phyloP scores from a whole-genome alignment of 2,888 invertebrate species.

The Penaeus monodon region DNA sequence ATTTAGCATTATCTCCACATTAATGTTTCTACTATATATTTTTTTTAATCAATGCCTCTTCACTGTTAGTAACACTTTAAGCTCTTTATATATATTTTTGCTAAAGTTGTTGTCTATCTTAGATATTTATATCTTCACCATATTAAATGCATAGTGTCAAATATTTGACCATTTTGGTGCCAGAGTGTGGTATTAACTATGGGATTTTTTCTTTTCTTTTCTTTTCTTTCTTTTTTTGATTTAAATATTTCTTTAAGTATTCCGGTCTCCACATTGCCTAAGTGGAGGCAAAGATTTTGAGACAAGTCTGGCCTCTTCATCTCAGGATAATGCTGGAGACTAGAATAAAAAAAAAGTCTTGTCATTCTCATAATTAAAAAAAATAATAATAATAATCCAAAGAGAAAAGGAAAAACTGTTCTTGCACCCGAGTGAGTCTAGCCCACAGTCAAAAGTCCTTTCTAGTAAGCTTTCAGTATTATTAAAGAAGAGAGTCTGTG shows the following conservation, averaged over 20 bases:
- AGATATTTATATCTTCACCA: neutral
- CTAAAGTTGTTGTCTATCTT: slow-evolving; percentile 19
- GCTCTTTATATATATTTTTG: slow-evolving; percentile 12
- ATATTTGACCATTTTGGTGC: slow-evolving; percentile 12
- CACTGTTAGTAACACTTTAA: slow-evolving; percentile 19
- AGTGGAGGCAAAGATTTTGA: neutral
- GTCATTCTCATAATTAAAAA: too few species aligned
- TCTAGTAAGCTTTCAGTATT: slow-evolving; percentile 31
- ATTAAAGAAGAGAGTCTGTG: slow-evolving; percentile 3
- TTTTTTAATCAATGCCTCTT: slow-evolving; percentile 34
- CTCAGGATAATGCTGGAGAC: too few species aligned
- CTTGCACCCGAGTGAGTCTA: slow-evolving; percentile 11
- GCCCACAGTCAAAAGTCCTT: slow-evolving; percentile 4
- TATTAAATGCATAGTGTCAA: slow-evolving; percentile 11
- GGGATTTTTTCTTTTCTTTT: too few species aligned
- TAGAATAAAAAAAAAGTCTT: too few species aligned
- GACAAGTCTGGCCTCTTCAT: neutral
- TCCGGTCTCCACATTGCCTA: neutral
- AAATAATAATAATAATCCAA: too few species aligned
- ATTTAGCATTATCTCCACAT: slow-evolving; percentile 30
- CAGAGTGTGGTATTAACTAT: neutral
- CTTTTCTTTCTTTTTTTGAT: too few species aligned
- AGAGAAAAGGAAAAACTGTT: neutral
- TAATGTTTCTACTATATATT: slow-evolving; percentile 26
- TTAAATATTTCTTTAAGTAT: too few species aligned